Conservation (phyloP, 2,113 vertebrate species). For the Sebastes schlegelii region DNA sequence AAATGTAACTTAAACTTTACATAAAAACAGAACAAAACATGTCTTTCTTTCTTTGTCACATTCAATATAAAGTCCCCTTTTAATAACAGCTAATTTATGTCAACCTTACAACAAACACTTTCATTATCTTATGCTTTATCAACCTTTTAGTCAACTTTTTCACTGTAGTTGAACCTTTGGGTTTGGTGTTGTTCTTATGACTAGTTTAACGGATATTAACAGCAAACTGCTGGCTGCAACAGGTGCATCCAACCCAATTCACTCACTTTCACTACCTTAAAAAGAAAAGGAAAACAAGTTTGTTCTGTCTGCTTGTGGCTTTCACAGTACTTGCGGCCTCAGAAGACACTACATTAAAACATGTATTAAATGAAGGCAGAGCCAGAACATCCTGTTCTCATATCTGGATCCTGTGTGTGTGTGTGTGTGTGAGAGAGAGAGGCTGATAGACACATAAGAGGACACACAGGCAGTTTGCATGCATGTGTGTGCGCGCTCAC, state of each 20-base stretch:
- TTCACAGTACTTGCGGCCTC: slow-evolving; percentile 3
- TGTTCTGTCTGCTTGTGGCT: slow-evolving; percentile 24
- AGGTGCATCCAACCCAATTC: neutral
- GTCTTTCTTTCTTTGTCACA: neutral
- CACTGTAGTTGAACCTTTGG: neutral
- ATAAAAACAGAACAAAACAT: too few species aligned
- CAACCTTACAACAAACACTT: neutral
- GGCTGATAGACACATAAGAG: neutral
- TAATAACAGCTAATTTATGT: neutral
- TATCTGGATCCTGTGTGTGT: slow-evolving; percentile 9
- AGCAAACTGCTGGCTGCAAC: neutral
- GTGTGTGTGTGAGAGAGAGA: slow-evolving; percentile 9
- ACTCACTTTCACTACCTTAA: neutral
- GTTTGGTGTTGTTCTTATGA: neutral
- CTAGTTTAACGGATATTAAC: neutral
- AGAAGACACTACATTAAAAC: slow-evolving; percentile 56
- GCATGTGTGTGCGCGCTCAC: neutral
- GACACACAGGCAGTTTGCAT: slow-evolving; percentile 5
- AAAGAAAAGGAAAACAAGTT: neutral
- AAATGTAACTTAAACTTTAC: too few species aligned
- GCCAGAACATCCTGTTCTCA: slow-evolving; percentile 54
- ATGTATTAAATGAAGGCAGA: slow-evolving; percentile 30
- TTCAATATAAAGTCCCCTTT: neutral
- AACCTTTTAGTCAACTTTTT: neutral
- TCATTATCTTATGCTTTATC: neutral